Evolutionary conservation across 2,113 vertebrate genomes (phyloP), one percentile per base, ranked within the genome.

Genomic region (Oxyruncus cristatus): DNA sequence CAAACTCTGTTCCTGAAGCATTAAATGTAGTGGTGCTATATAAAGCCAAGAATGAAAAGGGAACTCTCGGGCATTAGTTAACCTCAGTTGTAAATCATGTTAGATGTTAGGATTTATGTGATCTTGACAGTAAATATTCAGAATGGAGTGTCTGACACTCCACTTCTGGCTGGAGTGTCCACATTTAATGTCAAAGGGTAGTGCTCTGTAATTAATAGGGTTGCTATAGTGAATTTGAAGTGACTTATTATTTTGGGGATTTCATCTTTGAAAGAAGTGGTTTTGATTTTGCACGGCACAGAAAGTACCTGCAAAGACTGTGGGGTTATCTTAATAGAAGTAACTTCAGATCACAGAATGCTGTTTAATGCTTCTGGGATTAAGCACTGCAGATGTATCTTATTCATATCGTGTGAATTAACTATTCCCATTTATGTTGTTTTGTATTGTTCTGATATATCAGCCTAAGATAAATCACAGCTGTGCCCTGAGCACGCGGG

Each of bases 1-100:
- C 82, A 89, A 46, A 33, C 67, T 52, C 84, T 66, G 41, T 76
- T 85, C 63, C 71, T 83, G 55, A 87, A 80, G 66, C 77, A 71
- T 92, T 94, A 87, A 77, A 83, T 85, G 47, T 86, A 94, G 62
- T 65, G 26, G 44, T 92, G 65, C 88, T 96, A 96, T 97, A 95
- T 97, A 95, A 97, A 97, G 97, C 91, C 78, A 78, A 68, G 89
- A 87, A 91, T 92, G 95, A 94, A 83, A 93, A 91, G 70, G 83
- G 80, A 97, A 96, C 37, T 44, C 92, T 93, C 83, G 95, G 95
- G 89, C 88, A 92, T 72, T 83, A 74, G 88, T 93, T 95, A 79
- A 79, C 66, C 63, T 93, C 37, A 17, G 88, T 88, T 85, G 94
- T 94, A 95, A 97, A 95, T 95, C 85, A 90, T 70, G 41, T 80